These are phyloP conservation scores for Tangara arthus DNA, from an alignment of 2,797 vertebrate genomes.

Conservation along the genomic window DNA sequence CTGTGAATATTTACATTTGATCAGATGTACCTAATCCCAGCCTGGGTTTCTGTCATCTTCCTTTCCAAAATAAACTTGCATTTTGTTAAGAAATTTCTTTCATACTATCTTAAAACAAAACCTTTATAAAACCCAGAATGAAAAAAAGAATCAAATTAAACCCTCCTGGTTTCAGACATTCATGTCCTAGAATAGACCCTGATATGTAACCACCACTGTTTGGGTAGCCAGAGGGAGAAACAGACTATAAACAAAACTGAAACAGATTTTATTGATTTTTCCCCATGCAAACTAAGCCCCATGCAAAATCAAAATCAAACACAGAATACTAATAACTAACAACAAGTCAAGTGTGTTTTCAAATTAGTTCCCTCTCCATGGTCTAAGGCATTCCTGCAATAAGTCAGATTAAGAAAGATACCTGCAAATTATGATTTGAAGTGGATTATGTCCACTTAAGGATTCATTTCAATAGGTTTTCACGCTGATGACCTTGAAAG, in stretches of 20 bases:
- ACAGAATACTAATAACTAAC: conserved; percentile 49
- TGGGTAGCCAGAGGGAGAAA: conserved; percentile 37
- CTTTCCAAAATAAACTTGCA: neutral
- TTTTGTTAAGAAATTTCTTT: neutral
- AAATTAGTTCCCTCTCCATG: conserved; percentile 6
- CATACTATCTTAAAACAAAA: neutral
- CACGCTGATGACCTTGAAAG: neutral
- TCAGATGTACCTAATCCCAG: conserved; percentile 10
- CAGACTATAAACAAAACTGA: conserved; percentile 50
- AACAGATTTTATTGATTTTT: conserved; percentile 62
- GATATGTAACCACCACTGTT: conserved; percentile 21
- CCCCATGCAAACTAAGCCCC: conserved; percentile 8
- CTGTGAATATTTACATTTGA: conserved; percentile 29
- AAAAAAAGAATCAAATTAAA: neutral
- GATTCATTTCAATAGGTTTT: neutral
- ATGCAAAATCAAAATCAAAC: conserved; percentile 57
- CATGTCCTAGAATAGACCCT: conserved; percentile 10
- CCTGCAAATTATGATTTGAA: conserved; percentile 6
- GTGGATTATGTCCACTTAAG: neutral
- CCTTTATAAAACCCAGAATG: neutral
- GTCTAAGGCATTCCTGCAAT: neutral
- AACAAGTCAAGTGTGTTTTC: conserved; percentile 40
- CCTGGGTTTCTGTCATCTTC: neutral
- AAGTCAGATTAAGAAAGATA: neutral
- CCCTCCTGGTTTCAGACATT: neutral